Evolutionary conservation across 2,113 vertebrate genomes (phyloP).

Genomic region (Ammodramus savannarum): DNA sequence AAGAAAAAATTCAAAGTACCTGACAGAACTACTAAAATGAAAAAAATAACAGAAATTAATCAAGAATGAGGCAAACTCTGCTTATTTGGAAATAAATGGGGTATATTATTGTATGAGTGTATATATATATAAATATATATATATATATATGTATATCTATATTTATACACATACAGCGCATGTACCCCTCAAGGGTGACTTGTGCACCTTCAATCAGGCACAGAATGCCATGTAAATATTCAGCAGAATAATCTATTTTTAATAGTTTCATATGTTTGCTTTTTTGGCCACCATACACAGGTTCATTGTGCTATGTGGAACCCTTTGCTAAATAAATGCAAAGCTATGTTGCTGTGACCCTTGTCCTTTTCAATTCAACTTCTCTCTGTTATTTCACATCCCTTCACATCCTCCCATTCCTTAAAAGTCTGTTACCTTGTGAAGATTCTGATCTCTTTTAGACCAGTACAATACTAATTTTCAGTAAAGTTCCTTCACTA

Average conservation of each 20-base stretch:
- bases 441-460: background rate
- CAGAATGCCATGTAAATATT: background rate
- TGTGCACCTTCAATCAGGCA: background rate
- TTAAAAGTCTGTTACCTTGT: background rate
- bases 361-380: background rate
- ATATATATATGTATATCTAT: too few relatives aligned
- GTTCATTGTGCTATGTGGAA: background rate
- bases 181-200: background rate
- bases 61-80: background rate
- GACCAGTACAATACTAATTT: background rate
- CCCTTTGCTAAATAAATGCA: background rate
- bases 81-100: background rate
- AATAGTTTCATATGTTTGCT: background rate
- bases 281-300: background rate
- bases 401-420: background rate
- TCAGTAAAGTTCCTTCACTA: background rate
- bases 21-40: conserved; percentile 22
- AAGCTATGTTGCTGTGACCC: background rate
- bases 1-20: conserved; percentile 65
- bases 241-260: background rate
- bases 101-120: background rate
- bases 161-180: background rate
- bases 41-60: conserved; percentile 7
- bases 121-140: too few relatives aligned
- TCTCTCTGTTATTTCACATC: background rate